These are phyloP conservation scores for Xenops minutus DNA, from an alignment of 2,797 vertebrate species.

Conservation along the genomic window DNA sequence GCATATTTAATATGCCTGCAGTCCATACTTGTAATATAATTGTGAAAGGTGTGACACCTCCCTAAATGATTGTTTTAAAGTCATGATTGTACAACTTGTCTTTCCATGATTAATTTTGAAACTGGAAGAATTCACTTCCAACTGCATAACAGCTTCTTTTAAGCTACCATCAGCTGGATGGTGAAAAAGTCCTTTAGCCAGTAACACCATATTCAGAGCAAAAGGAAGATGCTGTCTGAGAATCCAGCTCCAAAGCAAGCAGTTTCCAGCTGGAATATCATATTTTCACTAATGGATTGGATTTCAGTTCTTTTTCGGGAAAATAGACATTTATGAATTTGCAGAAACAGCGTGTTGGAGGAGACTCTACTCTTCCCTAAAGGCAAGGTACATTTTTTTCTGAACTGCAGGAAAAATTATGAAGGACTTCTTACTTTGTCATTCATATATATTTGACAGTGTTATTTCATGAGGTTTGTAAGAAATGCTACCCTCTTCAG, in stretches of 20 bases:
- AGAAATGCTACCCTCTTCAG: background rate
- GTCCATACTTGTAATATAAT: background rate
- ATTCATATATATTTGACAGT: background rate
- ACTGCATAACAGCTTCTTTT: background rate
- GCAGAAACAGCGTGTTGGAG: background rate
- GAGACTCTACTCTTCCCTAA: background rate
- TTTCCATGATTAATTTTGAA: background rate
- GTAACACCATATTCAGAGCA: background rate
- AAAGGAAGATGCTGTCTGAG: background rate
- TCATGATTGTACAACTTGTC: background rate
- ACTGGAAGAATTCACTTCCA: background rate
- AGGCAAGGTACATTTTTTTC: rapidly evolving
- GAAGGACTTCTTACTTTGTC: background rate
- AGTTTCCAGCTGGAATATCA: background rate
- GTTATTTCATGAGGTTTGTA: background rate
- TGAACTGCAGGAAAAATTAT: background rate
- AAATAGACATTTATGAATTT: background rate
- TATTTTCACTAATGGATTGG: background rate
- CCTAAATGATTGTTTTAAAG: background rate
- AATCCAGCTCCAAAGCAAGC: background rate
- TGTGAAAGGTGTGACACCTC: background rate
- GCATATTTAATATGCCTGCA: background rate
- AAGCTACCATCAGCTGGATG: background rate
- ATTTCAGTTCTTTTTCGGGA: background rate
- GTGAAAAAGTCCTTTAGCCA: background rate